phyloP scores from a whole-genome alignment of 2,888 invertebrate species.

The Trichogramma evanescens region DNA sequence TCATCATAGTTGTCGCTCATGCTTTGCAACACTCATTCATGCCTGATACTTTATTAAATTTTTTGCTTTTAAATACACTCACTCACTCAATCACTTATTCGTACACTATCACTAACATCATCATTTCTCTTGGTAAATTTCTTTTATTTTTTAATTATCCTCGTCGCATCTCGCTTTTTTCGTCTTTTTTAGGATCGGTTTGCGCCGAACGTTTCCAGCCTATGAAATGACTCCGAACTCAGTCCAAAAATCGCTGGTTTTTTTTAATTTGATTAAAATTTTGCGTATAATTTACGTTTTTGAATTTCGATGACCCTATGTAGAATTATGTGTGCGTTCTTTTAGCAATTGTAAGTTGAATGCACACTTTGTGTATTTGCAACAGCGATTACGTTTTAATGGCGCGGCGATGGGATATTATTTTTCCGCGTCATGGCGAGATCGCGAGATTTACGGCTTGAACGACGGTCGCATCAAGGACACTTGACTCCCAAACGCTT shows the following conservation, averaged over 20 bases:
- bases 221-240: slow-evolving; percentile 44
- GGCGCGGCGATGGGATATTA: slow-evolving; percentile 16
- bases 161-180: slow-evolving; percentile 26
- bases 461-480: slow-evolving; percentile 48
- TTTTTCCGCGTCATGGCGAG: slow-evolving; percentile 31
- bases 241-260: slow-evolving; percentile 36
- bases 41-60: slow-evolving; percentile 17
- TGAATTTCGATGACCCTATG: no score
- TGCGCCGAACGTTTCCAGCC: slow-evolving; percentile 47
- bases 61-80: slow-evolving; percentile 23
- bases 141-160: slow-evolving; percentile 12
- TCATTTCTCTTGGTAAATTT: slow-evolving; percentile 19
- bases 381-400: slow-evolving; percentile 24
- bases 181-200: slow-evolving; percentile 43
- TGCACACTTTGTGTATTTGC: slow-evolving; percentile 1
- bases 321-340: no score
- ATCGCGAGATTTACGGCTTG: slow-evolving; percentile 47
- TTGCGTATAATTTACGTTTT: no score
- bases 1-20: slow-evolving; percentile 30
- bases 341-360: no score
- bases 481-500: slow-evolving; percentile 47
- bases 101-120: slow-evolving; percentile 23
- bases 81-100: slow-evolving; percentile 24
- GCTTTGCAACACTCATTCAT: slow-evolving; percentile 22
- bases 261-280: slow-evolving; percentile 1